Conservation (phyloP, 2,888 invertebrate species). For the Drosophila meridiana region DNA sequence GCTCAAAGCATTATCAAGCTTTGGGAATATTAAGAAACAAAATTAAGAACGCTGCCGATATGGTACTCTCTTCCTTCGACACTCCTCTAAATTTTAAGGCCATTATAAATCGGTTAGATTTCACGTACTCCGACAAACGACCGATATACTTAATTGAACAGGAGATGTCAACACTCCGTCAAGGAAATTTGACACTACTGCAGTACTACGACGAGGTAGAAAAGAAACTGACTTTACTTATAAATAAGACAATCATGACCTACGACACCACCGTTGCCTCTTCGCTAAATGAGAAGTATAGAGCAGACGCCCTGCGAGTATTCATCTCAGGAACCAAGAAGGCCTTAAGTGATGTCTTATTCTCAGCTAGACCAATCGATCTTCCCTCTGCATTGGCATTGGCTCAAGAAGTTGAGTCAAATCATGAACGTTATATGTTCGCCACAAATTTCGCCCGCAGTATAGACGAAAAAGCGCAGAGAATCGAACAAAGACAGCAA, state of each 20-base stretch:
- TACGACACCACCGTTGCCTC: neutral
- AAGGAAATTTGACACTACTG: neutral
- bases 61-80: constrained; percentile 5
- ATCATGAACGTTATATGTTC: neutral
- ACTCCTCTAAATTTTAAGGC: constrained; percentile 12
- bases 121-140: neutral
- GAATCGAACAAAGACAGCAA: neutral
- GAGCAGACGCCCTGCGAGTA: neutral
- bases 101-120: constrained; percentile 7
- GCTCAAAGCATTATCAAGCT: constrained; percentile 15
- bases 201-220: neutral
- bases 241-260: too few relatives aligned
- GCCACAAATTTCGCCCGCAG: neutral
- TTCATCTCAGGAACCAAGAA: neutral
- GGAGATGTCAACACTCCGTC: neutral
- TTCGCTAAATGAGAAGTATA: neutral
- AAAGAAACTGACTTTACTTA: neutral
- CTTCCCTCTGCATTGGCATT: too few relatives aligned
- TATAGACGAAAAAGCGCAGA: neutral
- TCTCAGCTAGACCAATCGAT: neutral
- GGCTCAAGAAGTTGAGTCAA: too few relatives aligned
- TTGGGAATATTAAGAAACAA: constrained; percentile 7
- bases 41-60: neutral
- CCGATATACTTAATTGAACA: too few relatives aligned
- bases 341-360: neutral